Conservation (phyloP, 2,113 vertebrate species). For the Calcarius ornatus region DNA sequence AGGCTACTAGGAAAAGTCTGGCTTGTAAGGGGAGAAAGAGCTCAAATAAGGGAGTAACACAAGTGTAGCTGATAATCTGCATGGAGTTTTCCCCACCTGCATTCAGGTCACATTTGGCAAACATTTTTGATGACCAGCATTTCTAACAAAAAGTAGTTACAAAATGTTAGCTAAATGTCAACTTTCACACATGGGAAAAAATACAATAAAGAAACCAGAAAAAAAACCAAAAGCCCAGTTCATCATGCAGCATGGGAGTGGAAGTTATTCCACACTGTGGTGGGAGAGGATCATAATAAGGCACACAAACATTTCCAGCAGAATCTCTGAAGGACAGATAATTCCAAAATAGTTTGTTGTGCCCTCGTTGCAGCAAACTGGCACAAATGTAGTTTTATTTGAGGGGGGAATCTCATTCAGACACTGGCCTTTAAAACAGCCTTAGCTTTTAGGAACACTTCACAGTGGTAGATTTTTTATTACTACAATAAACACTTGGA, state of each 20-base stretch:
- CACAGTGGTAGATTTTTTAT: not conserved
- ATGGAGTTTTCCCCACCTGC: not conserved
- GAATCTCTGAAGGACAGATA: not conserved
- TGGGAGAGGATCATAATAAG: not conserved
- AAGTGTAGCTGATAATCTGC: not conserved
- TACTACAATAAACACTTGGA: not conserved
- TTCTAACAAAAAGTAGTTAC: not conserved
- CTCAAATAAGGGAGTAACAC: not conserved
- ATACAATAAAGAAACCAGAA: not conserved
- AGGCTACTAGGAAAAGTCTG: not conserved
- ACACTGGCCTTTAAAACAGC: not conserved
- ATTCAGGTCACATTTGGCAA: not conserved
- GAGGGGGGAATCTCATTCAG: not conserved
- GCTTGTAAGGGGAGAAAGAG: not conserved
- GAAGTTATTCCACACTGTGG: not conserved
- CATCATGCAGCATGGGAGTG: not conserved
- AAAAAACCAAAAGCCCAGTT: not conserved
- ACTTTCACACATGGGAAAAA: fast-evolving
- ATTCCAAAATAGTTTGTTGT: not conserved
- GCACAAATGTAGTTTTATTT: not conserved
- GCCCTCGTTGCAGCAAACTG: not conserved
- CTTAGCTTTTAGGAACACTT: not conserved
- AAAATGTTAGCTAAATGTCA: not conserved
- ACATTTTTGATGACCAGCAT: not conserved
- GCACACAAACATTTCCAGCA: not conserved